phyloP scores from a whole-genome alignment of 2,797 vertebrate genomes.

The Channallabes apus region DNA sequence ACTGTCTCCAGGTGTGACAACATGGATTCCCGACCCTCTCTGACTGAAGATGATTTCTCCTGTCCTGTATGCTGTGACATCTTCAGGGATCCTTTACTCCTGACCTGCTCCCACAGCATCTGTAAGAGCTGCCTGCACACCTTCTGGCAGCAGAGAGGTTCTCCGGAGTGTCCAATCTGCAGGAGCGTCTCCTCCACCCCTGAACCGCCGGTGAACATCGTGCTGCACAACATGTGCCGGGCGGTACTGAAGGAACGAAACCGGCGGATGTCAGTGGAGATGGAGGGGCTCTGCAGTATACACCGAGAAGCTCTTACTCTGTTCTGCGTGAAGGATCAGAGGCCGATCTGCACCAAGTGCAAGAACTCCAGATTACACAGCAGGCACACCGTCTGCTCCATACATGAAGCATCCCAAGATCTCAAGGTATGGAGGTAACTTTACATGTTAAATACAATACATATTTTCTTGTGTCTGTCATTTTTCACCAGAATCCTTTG shows the following conservation, averaged over 20 bases:
- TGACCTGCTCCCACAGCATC: slow-evolving; percentile 58
- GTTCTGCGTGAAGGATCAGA: slow-evolving; percentile 50
- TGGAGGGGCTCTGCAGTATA: slow-evolving; percentile 38
- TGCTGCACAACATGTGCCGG: slow-evolving; percentile 53
- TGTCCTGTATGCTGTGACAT: slow-evolving; percentile 57
- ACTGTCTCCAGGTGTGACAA: neutral
- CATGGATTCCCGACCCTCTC: slow-evolving; percentile 44
- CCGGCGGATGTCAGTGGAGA: slow-evolving; percentile 24
- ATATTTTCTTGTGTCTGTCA: neutral
- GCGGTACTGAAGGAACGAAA: slow-evolving; percentile 41
- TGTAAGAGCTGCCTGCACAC: slow-evolving; percentile 52
- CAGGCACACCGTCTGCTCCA: slow-evolving; percentile 34
- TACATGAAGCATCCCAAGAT: slow-evolving; percentile 44
- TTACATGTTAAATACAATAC: neutral
- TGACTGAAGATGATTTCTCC: slow-evolving; percentile 56
- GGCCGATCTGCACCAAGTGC: slow-evolving; percentile 47
- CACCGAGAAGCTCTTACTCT: slow-evolving; percentile 49
- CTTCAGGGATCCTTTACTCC: slow-evolving; percentile 54
- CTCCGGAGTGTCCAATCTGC: slow-evolving; percentile 55
- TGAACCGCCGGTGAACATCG: slow-evolving; percentile 47
- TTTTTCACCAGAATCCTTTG: neutral
- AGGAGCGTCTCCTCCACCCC: slow-evolving; percentile 45
- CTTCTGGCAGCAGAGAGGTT: slow-evolving; percentile 48
- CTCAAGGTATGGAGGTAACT: slow-evolving; percentile 43
- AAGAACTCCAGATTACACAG: slow-evolving; percentile 30